phyloP scores from a whole-genome alignment of 1,140 invertebrate species.

The Temnothorax longispinosus region DNA sequence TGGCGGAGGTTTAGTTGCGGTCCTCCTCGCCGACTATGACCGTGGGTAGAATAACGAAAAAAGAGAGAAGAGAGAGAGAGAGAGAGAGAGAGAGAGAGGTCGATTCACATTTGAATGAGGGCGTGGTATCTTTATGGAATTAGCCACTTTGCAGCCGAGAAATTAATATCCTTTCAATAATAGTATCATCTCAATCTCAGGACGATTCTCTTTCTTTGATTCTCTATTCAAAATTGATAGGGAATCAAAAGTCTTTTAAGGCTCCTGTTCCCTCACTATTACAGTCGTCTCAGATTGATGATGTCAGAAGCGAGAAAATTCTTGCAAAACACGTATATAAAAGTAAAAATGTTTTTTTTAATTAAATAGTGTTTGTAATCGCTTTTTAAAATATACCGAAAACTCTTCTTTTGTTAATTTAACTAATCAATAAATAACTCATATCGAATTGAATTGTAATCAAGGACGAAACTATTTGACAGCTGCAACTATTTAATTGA shows the following conservation, averaged over 20 bases:
- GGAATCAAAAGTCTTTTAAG: background rate
- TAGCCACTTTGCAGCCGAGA: background rate
- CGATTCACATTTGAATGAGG: conserved; percentile 36
- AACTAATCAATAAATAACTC: too few relatives aligned
- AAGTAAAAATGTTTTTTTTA: too few relatives aligned
- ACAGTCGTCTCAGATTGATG: too few relatives aligned
- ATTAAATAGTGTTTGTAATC: too few relatives aligned
- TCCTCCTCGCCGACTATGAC: background rate
- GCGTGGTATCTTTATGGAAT: conserved; percentile 24
- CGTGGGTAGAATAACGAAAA: conserved; percentile 46
- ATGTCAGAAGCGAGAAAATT: too few relatives aligned
- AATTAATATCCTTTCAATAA: conserved; percentile 5
- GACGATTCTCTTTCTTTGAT: background rate
- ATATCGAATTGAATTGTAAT: too few relatives aligned
- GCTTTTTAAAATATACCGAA: too few relatives aligned
- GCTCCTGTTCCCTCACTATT: too few relatives aligned
- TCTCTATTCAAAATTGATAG: background rate
- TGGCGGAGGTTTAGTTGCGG: conserved; percentile 39
- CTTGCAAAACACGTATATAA: too few relatives aligned
- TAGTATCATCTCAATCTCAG: background rate
- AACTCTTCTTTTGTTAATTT: too few relatives aligned
- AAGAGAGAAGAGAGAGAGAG: background rate
- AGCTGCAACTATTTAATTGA: too few relatives aligned
- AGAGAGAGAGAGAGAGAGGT: background rate
- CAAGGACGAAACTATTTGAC: too few relatives aligned